Percentiles rank a stretch among this genome's conserved stretches.
Evolutionary conservation across 2,113 vertebrate genomes (phyloP).

Genomic region (Perca schrenkii): DNA sequence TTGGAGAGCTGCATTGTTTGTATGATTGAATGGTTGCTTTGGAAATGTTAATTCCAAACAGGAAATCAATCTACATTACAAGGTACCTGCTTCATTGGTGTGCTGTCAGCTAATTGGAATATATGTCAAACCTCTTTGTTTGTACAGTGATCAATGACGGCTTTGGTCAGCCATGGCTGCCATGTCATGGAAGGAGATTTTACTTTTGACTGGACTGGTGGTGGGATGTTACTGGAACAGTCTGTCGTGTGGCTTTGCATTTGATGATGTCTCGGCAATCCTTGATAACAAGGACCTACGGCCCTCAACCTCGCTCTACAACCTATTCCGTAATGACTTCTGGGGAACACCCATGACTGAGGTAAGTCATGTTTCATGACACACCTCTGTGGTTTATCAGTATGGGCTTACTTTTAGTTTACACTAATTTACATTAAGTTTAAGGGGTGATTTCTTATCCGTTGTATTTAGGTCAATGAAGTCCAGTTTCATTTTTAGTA

Average conservation of each 20-base stretch:
- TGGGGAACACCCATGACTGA: conserved; percentile 99
- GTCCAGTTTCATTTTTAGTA: neutral
- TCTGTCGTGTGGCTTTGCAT: conserved; percentile 95
- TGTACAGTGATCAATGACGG: conserved; percentile 81
- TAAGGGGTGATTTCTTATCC: neutral
- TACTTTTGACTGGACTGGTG: conserved; percentile 91
- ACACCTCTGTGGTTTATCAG: neutral
- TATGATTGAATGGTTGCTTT: conserved; percentile 3
- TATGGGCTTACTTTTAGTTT: neutral
- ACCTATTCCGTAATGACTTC: conserved; percentile 98
- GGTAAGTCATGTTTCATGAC: conserved; percentile 78
- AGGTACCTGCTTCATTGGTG: neutral
- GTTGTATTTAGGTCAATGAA: neutral
- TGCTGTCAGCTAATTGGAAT: neutral
- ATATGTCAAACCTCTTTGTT: neutral
- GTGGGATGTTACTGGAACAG: conserved; percentile 97
- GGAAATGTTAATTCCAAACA: neutral
- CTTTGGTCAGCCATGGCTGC: conserved; percentile 89
- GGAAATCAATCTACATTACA: neutral
- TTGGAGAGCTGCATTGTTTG: neutral
- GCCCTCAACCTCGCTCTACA: conserved; percentile 92
- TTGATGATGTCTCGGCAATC: conserved; percentile 98
- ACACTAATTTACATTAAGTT: neutral
- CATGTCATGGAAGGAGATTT: conserved; percentile 91
- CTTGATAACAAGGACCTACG: conserved; percentile 98